Base-by-base conservation (phyloP, 2,113 vertebrate genomes). In the Antigone vipio region DNA sequence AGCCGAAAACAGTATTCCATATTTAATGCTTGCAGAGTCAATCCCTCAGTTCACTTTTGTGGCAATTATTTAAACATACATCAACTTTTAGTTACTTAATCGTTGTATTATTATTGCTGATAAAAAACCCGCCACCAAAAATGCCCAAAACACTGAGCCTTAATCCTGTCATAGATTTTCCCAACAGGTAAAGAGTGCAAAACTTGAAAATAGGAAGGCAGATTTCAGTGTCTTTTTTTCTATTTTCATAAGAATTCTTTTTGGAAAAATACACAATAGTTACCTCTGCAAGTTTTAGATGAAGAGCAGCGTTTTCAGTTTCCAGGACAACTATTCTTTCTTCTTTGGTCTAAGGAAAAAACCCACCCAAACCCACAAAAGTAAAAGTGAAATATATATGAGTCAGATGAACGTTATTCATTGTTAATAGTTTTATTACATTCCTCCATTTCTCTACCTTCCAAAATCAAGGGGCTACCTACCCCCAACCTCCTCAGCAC, bases 301-400 rank as follows among this genome's bases (percentile, higher is more conserved):
- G 98, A 89, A 99, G 98, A 90, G 97, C 94, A 8, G 98, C 98
- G 59, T 99, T 99, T 93, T 99, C 98, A 5, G 98, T 98, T 95
- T 99, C 98, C 95, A 99, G 95, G 32, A 98, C 98, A 80, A 98
- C 89, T 93, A 99, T 99, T 69, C 97, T 96, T 93, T 99, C 99
- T 96, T 99, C 99, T 98, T 98, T 98, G 89, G 97, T 92, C 98
- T 99, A 63, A 67, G 91, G 92, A 86, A 86, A 62, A 89, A 91
- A 19, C 4, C 13, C 69, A 53, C 9, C 17, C 67, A 32, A 75
- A 62, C 0, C 27, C 44, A 66, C 20, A 52, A 24, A 35, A 73
- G 15, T 15, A 9, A 60, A 59, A 58, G 68, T 5, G 6, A 58
- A 62, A 24, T 16, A 56, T 42, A 34, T 1, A 16, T 0, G 0